Percentiles rank a stretch among this genome's conserved stretches.
Conservation (phyloP, 2,888 invertebrate species). For the Diaphora mendica region DNA sequence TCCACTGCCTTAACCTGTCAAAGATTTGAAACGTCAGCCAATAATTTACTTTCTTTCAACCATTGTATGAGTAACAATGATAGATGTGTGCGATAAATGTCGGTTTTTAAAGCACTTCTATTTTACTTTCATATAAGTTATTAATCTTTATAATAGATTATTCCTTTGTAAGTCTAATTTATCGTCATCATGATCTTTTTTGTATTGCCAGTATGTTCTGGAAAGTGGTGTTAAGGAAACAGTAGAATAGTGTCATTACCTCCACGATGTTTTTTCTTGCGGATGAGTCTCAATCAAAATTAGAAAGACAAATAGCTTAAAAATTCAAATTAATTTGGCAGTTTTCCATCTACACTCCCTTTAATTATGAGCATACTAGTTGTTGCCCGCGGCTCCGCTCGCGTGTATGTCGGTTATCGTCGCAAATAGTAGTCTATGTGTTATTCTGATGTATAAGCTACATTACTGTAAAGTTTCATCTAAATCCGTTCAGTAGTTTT, state of each 20-base stretch:
- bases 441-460: no score
- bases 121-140: constrained; percentile 35
- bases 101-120: constrained; percentile 18
- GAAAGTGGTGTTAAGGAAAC: constrained; percentile 35
- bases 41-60: constrained; percentile 46
- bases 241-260: neutral
- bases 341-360: neutral
- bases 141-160: constrained; percentile 41
- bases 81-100: constrained; percentile 33
- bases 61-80: constrained; percentile 36
- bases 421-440: no score
- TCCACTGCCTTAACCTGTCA: neutral
- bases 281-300: no score
- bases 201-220: constrained; percentile 34
- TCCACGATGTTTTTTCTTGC: no score
- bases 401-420: no score
- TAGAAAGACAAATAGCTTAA: neutral
- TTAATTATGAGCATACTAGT: no score
- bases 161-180: constrained; percentile 37
- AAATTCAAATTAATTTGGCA: neutral
- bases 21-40: constrained; percentile 9
- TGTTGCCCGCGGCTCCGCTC: no score
- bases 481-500: no score
- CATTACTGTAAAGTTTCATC: no score
- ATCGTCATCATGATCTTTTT: constrained; percentile 36